A percentile compares a stretch with the other conserved stretches of the same genome.
Evolutionary conservation across 2,888 invertebrate genomes (phyloP).

Genomic region (Protonemura montana): DNA sequence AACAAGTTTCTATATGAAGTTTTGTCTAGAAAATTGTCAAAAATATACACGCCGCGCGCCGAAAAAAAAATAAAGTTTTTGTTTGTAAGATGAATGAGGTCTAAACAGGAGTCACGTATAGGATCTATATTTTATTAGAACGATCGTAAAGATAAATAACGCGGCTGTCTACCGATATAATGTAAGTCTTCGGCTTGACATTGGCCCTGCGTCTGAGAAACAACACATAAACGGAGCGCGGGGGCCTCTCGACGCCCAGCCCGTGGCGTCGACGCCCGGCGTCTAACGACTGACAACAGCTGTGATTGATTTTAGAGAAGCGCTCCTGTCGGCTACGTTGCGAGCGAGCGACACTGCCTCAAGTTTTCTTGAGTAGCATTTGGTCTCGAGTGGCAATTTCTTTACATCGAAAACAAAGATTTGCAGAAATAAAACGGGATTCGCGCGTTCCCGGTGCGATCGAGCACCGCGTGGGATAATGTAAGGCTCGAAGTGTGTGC

Average conservation of each 20-base stretch:
- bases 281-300: constrained; percentile 37
- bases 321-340: background rate
- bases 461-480: background rate
- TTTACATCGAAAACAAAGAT: background rate
- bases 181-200: constrained; percentile 1
- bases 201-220: background rate
- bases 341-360: background rate
- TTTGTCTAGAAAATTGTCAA: background rate
- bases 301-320: constrained; percentile 36
- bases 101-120: constrained; percentile 29
- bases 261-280: constrained; percentile 9
- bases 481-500: background rate
- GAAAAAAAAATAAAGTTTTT: background rate
- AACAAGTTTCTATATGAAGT: constrained; percentile 23
- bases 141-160: constrained; percentile 36
- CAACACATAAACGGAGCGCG: background rate
- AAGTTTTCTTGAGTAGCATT: background rate
- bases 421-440: constrained; percentile 12
- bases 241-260: background rate
- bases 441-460: background rate
- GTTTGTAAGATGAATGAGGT: constrained; percentile 18
- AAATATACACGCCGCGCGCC: background rate
- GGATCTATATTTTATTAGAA: constrained; percentile 40
- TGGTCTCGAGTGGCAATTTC: constrained; percentile 12
- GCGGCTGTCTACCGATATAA: constrained; percentile 30